phyloP scores from a whole-genome alignment of 2,888 invertebrate genomes.

The Hypolimnas misippus region DNA sequence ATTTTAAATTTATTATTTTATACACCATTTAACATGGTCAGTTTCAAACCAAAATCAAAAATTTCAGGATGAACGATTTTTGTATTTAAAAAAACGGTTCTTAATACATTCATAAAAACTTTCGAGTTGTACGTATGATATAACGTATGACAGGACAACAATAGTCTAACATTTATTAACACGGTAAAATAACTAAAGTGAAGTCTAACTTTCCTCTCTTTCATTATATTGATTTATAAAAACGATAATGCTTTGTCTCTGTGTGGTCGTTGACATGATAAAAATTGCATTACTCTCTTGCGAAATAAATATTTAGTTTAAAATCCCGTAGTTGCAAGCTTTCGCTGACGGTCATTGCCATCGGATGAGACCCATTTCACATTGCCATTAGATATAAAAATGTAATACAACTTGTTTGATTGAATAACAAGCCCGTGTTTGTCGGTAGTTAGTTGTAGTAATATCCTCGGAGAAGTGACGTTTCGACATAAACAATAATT shows the following conservation, averaged over 20 bases:
- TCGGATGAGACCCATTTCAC: slow-evolving; percentile 54
- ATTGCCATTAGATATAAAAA: slow-evolving; percentile 32
- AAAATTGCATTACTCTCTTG: neutral
- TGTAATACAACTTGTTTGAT: slow-evolving; percentile 37
- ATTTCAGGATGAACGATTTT: too few relatives aligned
- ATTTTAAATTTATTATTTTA: too few relatives aligned
- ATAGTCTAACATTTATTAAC: too few relatives aligned
- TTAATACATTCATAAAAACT: too few relatives aligned
- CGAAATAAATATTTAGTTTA: slow-evolving; percentile 18
- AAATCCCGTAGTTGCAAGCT: slow-evolving; percentile 48
- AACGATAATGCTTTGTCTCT: neutral
- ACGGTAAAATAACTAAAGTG: too few relatives aligned
- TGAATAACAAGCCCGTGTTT: slow-evolving; percentile 37
- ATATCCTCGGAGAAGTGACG: neutral
- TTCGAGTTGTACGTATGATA: too few relatives aligned
- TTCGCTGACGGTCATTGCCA: slow-evolving; percentile 73
- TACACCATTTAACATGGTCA: too few relatives aligned
- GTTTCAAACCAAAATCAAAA: too few relatives aligned
- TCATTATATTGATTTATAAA: too few relatives aligned
- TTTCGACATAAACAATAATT: neutral
- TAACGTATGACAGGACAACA: too few relatives aligned
- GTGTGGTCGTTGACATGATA: neutral
- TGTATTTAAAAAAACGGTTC: too few relatives aligned
- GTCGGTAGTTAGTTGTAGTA: neutral
- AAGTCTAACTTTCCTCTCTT: too few relatives aligned